Percentiles rank a stretch among this genome's conserved stretches.
These are phyloP conservation scores for Plusia festucae DNA, from an alignment of 2,888 invertebrate genomes.

Conservation along the genomic window DNA sequence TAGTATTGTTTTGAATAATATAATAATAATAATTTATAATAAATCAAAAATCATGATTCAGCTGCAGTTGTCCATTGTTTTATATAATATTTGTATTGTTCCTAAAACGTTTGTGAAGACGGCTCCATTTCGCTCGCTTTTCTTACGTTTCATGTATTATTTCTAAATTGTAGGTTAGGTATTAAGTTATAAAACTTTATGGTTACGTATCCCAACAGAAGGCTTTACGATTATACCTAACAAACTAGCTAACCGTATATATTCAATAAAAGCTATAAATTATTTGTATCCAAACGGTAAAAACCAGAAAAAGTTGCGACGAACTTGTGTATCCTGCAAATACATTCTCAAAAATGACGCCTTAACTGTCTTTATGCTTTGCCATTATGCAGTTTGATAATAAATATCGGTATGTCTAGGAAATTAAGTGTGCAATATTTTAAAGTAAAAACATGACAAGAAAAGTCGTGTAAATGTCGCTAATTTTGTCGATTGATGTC, in stretches of 20 bases:
- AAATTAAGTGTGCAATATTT: slow-evolving; percentile 33
- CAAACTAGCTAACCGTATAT: slow-evolving; percentile 3
- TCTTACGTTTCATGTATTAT: not conserved
- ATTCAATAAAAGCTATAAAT: slow-evolving; percentile 5
- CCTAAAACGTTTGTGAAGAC: not conserved
- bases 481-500: slow-evolving; percentile 48
- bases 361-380: slow-evolving; percentile 22
- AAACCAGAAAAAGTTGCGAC: slow-evolving; percentile 15
- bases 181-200: slow-evolving; percentile 7
- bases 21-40: too few relatives aligned
- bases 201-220: not conserved
- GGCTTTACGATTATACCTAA: not conserved
- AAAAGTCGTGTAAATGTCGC: slow-evolving; percentile 30
- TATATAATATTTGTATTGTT: not conserved
- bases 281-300: slow-evolving; percentile 30
- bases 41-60: too few relatives aligned
- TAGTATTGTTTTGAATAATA: too few relatives aligned
- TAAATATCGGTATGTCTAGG: slow-evolving; percentile 17
- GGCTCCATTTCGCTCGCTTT: not conserved
- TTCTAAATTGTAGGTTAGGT: not conserved
- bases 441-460: slow-evolving; percentile 20
- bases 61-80: too few relatives aligned
- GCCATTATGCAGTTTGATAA: slow-evolving; percentile 20
- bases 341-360: not conserved
- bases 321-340: slow-evolving; percentile 25